A percentile compares a stretch with the other conserved stretches of the same genome.
Evolutionary conservation across 2,113 vertebrate species (phyloP).

Genomic region (Alces alces): DNA sequence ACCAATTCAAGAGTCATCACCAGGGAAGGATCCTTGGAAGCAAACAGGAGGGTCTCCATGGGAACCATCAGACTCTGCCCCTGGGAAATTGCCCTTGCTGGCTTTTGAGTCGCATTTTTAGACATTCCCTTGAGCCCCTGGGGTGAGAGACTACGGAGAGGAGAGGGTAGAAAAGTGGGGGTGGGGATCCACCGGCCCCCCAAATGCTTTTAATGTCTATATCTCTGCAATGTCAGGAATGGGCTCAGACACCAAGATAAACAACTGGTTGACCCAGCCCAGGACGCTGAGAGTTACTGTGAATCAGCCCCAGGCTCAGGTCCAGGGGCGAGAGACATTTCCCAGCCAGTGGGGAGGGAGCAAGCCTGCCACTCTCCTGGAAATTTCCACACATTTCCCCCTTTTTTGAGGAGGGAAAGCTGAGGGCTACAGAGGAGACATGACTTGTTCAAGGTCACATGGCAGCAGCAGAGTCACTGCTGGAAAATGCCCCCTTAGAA

Average conservation of each 20-base stretch:
- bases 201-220: background rate
- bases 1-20: background rate
- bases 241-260: constrained; percentile 59
- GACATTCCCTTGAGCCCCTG: constrained; percentile 38
- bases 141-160: background rate
- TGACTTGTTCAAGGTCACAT: background rate
- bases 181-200: background rate
- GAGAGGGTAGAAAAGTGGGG: background rate
- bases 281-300: constrained; percentile 5
- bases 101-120: background rate
- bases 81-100: constrained; percentile 49
- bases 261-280: constrained; percentile 20
- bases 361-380: constrained; percentile 30
- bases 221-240: constrained; percentile 43
- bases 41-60: background rate
- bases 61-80: background rate
- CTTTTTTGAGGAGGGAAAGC: background rate
- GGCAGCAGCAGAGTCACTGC: background rate
- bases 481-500: fast-evolving
- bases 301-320: constrained; percentile 43
- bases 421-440: background rate
- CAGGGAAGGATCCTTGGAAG: background rate
- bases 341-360: background rate
- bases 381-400: constrained; percentile 47
- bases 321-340: constrained; percentile 41